A percentile compares a stretch with the other conserved stretches of the same genome.
These are phyloP conservation scores for Spinibarbus caldwelli DNA, from an alignment of 2,797 vertebrate genomes.

Conservation along the genomic window DNA sequence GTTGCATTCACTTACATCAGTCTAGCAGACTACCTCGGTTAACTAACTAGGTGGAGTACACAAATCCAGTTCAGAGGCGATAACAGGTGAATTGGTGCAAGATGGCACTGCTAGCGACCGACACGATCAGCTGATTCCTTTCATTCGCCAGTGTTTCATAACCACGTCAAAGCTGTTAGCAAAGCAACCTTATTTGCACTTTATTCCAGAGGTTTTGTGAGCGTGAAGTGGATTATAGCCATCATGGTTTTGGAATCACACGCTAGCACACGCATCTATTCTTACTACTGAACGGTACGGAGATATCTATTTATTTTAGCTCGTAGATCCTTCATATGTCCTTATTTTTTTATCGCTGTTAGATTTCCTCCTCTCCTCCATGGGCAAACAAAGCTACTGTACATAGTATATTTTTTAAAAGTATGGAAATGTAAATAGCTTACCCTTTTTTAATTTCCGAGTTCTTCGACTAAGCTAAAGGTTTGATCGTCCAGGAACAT, in stretches of 20 bases:
- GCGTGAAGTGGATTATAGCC: conserved; percentile 46
- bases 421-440: conserved; percentile 61
- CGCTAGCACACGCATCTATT: conserved; percentile 19
- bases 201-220: conserved; percentile 46
- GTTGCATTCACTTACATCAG: background rate
- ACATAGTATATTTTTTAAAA: conserved; percentile 66
- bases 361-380: conserved; percentile 58
- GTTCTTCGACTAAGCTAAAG: conserved; percentile 56
- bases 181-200: conserved; percentile 50
- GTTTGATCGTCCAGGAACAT: background rate
- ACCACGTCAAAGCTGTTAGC: conserved; percentile 37
- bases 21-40: conserved; percentile 25
- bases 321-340: conserved; percentile 43
- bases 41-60: background rate
- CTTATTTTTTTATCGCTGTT: conserved; percentile 47
- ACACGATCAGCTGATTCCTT: background rate
- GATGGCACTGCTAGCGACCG: background rate
- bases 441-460: conserved; percentile 33
- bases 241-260: conserved; percentile 33
- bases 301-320: conserved; percentile 54
- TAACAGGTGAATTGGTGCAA: conserved; percentile 15
- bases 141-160: conserved; percentile 7
- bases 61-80: conserved; percentile 18
- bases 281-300: conserved; percentile 54
- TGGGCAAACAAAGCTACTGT: conserved; percentile 65